Evolutionary conservation across 2,888 invertebrate genomes (phyloP), one percentile per base, ranked within the genome.

Genomic region (Anticlea derivata): DNA sequence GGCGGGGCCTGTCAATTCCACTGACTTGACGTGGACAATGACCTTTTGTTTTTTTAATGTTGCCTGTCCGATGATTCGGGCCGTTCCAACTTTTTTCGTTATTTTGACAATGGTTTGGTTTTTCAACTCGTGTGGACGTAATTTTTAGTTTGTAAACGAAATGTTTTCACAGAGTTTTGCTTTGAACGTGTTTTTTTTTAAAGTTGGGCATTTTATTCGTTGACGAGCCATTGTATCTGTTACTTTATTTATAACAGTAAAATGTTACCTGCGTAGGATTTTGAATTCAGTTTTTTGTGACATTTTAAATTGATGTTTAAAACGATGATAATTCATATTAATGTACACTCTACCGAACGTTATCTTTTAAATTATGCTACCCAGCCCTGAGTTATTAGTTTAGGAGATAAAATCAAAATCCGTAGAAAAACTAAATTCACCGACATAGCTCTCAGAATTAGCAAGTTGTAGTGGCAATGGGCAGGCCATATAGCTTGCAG

Each of bases 11-110:
- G 78, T 80, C 86, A 83, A 84, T 83, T 79, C 79, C 73, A 72
- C 82, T 88, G 87, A 87, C 86, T 88, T 86, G 78, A 80, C 68
- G 76, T 75, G 75, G 80, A 86, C 86, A 87, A 87, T 87, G 86
- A 87, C 83, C 75, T 73, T 76, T 78, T 75, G 73, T 67, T 70
- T 72, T 31, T 31, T 74, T 72, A 64, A 56, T 54, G 58, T 56
- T 59, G 54, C 64, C 68, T 63, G 63, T 57, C 55, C 53, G 58
- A 61, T 61, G 58, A 56, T 58, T 53, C 30, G 52, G 41, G 47
- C 44, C 43, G 39, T 24, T 61, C 60, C 58, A 56, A 57, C 59
- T 67, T 72, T 65, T 61, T 17, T 67, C 63, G 61, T 60, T 58
- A 55, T 60, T 60, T 63, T 61, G 55, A 58, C 33, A 53, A 57